Conservation (phyloP, 2,888 invertebrate genomes). For the Limnephilus rhombicus region DNA sequence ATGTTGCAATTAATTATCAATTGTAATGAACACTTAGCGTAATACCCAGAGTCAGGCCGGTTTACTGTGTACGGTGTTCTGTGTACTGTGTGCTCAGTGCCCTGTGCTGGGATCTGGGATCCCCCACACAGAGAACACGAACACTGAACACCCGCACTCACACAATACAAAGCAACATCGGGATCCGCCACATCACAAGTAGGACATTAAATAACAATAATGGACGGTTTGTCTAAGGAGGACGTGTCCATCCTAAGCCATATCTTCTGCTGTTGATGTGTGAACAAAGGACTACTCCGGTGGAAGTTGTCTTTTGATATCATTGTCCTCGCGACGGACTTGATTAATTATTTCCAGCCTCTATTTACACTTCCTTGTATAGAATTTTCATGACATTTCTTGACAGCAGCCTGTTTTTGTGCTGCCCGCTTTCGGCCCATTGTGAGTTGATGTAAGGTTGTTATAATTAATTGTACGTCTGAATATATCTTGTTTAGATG, state of each 20-base stretch:
- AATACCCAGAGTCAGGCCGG: not conserved
- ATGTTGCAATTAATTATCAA: not conserved
- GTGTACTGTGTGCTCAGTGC: not conserved
- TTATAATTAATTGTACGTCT: slow-evolving; percentile 45
- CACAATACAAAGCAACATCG: slow-evolving; percentile 29
- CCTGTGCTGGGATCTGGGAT: not conserved
- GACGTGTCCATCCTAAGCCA: slow-evolving; percentile 62
- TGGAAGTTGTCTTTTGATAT: slow-evolving; percentile 66
- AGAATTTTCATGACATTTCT: slow-evolving; percentile 54
- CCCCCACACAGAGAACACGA: not conserved
- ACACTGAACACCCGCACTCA: not conserved
- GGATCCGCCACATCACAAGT: slow-evolving; percentile 46
- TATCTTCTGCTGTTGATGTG: slow-evolving; percentile 63
- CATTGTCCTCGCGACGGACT: slow-evolving; percentile 64
- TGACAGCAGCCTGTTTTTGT: slow-evolving; percentile 55
- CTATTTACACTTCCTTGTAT: slow-evolving; percentile 58
- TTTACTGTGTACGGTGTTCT: not conserved
- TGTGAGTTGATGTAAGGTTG: slow-evolving; percentile 42
- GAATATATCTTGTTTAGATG: not conserved
- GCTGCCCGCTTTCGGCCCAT: slow-evolving; percentile 33
- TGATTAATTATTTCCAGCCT: slow-evolving; percentile 63
- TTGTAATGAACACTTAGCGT: not conserved
- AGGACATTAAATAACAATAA: slow-evolving; percentile 60
- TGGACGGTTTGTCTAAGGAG: slow-evolving; percentile 58
- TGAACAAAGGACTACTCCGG: slow-evolving; percentile 60